Base-by-base conservation (phyloP, 2,113 vertebrate genomes). In the Platichthys flesus region DNA sequence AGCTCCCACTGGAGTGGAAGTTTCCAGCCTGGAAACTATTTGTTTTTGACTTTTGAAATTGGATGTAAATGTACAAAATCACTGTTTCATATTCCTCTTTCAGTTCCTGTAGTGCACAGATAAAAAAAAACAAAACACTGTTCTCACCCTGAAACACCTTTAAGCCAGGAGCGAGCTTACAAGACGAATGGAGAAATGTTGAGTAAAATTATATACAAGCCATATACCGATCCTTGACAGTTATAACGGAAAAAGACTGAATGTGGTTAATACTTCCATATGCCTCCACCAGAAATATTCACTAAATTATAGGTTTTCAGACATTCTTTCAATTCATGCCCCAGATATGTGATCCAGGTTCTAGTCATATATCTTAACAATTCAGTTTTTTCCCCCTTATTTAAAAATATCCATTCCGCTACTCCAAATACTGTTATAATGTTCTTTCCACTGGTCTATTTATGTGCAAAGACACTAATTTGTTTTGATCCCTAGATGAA, bases 1-100 rank as follows among this genome's bases (percentile, higher is more conserved):
- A 3, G 45, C 16, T 88, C 80, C 82, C 76, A 56, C 31, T 40
- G 55, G 78, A 67, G 56, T 71, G 63, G 56, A 26, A 55, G 23
- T 74, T 81, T 86, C 77, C 83, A 86, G 51, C 76, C 73, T 85
- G 62, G 60, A 89, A 90, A 82, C 67, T 52, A 35, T 52, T 88
- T 84, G 66, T 62, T 77, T 81, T 79, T 58, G 49, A 40, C 60
- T 37, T 62, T n/a, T 75, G 60, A 63, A 66, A 76, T 40, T 57
- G 26, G 77, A 79, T 80, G 68, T 82, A 85, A 79, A 83, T 79
- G 67, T 63, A 68, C 76, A 59, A 58, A 26, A 26, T 73, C 42
- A 24, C 55, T 28, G 58, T 71, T 67, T 47, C 65, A 69, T 21
- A 24, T 55, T 72, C 9, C 42, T 68, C 63, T 61, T n/a, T 70